Evolutionary conservation across 2,888 invertebrate genomes (phyloP), one percentile per base, ranked within the genome.

Genomic region (Epinotia demarniana): DNA sequence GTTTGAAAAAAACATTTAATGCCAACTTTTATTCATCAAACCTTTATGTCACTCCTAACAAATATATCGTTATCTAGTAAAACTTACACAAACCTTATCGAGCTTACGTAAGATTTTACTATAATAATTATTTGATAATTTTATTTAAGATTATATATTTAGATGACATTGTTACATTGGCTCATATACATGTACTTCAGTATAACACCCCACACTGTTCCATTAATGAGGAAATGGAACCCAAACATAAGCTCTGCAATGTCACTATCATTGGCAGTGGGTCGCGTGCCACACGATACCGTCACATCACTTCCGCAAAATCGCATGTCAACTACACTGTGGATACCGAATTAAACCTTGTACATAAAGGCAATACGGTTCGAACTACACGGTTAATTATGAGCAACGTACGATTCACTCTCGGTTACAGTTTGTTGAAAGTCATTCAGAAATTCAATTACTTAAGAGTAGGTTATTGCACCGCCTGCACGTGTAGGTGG

Each of bases 381-480:
- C 33, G 27, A 53, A 27, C 11, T 49, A 5, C 8, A 19, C 3
- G 1, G 11, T 69, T 3, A 23, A 43, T 43, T 58, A 33, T 43
- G 11, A 43, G 68, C n/a, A 5, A 19, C 19, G 18, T 58, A n/a
- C 23, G 16, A 2, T 19, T 23, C 16, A 43, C n/a, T 23, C 23
- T 11, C 16, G 43, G 19, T 33, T 68, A 16, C n/a, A 33, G 27
- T 67, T 33, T 46, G 16, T 23, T 43, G 69, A 58, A 69, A 69
- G 69, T 46, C 69, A 58, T 39, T 68, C 55, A 55, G 68, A 19
- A 57, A 46, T 69, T 58, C 69, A 69, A 69, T 58, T 60, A 69
- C 39, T 57, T 58, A 49, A 16, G 9, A 16, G 16, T 68, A 49
- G 49, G 69, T 43, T 23, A 69, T n/a, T 23, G 43, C 57, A 64